phyloP scores from a whole-genome alignment of 2,797 vertebrate genomes.

The Siniperca scherzeri region DNA sequence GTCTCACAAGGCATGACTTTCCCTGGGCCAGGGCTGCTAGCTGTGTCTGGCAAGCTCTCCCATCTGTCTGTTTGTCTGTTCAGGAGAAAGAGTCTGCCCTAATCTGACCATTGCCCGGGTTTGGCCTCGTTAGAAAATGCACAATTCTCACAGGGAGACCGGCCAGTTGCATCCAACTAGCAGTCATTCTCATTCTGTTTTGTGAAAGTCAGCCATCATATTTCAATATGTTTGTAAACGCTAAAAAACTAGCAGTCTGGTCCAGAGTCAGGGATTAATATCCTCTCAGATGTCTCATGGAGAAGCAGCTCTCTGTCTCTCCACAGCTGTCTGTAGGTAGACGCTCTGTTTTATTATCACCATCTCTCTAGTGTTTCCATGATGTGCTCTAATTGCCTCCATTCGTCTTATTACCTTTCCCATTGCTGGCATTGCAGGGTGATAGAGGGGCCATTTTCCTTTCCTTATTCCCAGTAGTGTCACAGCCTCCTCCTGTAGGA shows the following conservation, averaged over 20 bases:
- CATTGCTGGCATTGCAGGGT: constrained; percentile 23
- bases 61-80: constrained; percentile 53
- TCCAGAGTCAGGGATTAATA: constrained; percentile 22
- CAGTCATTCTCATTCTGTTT: constrained; percentile 12
- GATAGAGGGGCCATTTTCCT: constrained; percentile 44
- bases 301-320: constrained; percentile 19
- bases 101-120: constrained; percentile 29
- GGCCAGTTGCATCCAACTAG: constrained; percentile 13
- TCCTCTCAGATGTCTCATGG: constrained; percentile 18
- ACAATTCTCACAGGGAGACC: constrained; percentile 15
- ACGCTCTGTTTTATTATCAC: constrained; percentile 42
- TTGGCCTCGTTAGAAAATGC: constrained; percentile 25
- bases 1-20: constrained; percentile 49
- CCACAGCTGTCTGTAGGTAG: constrained; percentile 20
- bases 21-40: constrained; percentile 25
- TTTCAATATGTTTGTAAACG: constrained; percentile 40
- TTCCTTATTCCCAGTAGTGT: constrained; percentile 30
- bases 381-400: constrained; percentile 59
- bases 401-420: constrained; percentile 64
- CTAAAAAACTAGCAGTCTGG: constrained; percentile 1
- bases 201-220: constrained; percentile 19
- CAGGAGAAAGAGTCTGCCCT: constrained; percentile 28
- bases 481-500: background rate
- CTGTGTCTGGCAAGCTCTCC: constrained; percentile 43
- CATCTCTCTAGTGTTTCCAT: constrained; percentile 55